phyloP scores from a whole-genome alignment of 2,113 vertebrate genomes.

The Muntiacus muntjak region DNA sequence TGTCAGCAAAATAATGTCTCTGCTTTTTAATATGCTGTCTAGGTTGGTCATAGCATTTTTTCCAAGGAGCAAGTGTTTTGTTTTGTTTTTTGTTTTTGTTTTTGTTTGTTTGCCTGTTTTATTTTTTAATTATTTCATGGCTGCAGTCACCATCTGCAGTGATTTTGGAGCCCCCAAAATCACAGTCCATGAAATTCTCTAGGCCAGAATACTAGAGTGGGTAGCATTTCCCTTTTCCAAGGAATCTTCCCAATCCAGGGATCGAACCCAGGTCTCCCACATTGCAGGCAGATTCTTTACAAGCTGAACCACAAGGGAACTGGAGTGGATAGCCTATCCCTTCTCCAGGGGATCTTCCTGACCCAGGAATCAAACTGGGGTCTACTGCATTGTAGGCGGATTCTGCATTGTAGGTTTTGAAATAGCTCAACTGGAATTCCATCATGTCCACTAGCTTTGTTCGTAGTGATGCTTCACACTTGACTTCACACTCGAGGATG shows the following conservation, averaged over 20 bases:
- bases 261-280: not conserved
- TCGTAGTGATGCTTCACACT: not conserved
- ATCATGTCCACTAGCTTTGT: not conserved
- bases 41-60: not conserved
- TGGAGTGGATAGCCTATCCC: not conserved
- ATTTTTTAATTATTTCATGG: not conserved
- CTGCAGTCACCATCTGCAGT: not conserved
- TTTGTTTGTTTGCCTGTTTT: too few species aligned
- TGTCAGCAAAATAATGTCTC: not conserved
- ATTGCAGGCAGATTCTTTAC: not conserved
- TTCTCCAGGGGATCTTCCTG: not conserved
- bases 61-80: not conserved
- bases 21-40: not conserved
- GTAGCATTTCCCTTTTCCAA: not conserved
- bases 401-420: not conserved
- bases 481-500: not conserved
- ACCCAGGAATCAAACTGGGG: not conserved
- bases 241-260: not conserved
- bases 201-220: not conserved
- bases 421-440: not conserved
- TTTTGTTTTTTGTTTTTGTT: too few species aligned
- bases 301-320: not conserved
- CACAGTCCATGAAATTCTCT: not conserved
- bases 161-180: not conserved
- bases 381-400: not conserved